Conservation (phyloP, 2,888 invertebrate genomes). For the Diaphora mendica region DNA sequence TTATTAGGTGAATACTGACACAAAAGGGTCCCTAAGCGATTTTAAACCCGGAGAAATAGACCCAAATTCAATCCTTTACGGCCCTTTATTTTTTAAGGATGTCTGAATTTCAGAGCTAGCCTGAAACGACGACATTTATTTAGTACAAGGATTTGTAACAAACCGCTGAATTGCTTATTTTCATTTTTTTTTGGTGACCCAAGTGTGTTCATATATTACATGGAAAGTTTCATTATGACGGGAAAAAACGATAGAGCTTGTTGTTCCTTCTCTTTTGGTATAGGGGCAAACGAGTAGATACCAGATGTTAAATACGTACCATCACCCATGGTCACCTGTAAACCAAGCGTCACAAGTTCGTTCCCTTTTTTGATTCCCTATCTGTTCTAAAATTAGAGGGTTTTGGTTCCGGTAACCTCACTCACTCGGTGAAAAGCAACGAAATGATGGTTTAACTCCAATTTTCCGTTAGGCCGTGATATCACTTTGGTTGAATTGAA, state of each 20-base stretch:
- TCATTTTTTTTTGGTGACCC: background rate
- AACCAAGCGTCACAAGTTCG: background rate
- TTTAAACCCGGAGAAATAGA: background rate
- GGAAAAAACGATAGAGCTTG: background rate
- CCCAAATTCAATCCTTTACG: background rate
- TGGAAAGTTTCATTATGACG: background rate
- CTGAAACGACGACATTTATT: slow-evolving; percentile 14
- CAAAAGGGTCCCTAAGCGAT: background rate
- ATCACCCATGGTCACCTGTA: background rate
- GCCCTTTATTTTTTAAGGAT: slow-evolving; percentile 4
- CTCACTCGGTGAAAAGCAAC: too few species aligned
- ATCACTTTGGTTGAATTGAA: too few species aligned
- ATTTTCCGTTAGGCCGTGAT: too few species aligned
- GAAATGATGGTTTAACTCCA: too few species aligned
- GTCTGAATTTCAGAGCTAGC: slow-evolving; percentile 2
- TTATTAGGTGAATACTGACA: slow-evolving; percentile 1
- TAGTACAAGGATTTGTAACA: background rate
- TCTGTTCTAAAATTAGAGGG: too few species aligned
- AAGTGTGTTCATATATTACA: background rate
- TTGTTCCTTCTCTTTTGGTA: background rate
- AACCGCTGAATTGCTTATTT: slow-evolving; percentile 7
- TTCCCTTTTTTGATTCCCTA: too few species aligned
- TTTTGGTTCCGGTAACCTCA: too few species aligned
- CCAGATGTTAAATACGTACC: background rate
- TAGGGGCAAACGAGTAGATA: background rate